Base-by-base conservation (phyloP, 2,113 vertebrate genomes). In the Dasyprocta punctata region DNA sequence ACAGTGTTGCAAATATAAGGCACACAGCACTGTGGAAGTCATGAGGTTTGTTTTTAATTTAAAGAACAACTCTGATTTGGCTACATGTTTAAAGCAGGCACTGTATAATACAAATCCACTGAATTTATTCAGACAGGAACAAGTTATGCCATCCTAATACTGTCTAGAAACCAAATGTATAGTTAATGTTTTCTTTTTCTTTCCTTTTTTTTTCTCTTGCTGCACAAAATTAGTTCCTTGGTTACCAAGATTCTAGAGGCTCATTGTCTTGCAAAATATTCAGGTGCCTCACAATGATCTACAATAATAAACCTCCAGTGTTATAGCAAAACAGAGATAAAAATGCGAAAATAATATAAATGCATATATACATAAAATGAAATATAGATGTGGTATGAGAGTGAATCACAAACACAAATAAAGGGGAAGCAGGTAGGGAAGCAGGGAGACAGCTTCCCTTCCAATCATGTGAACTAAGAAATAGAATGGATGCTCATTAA, bases 401-500 rank as follows among this genome's bases (percentile, higher is more conserved):
- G 49, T 4, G 77, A 98, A 93, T 97, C 94, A 95, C 26, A 92
- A 96, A 94, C 8, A 97, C 94, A 97, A 81, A 98, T 93, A 83
- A 98, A 95, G 90, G 94, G 3, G 96, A 65, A 11, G 41, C 89
- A 58, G 89, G 71, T 63, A 83, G 92, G 96, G 14, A 71, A 75
- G 94, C 88, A 75, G 77, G 92, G 84, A 89, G 84, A 86, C 33
- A 96, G 78, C 12, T 94, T 96, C 44, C 86, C 38, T 95, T 91
- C 61, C 94, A 97, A 88, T 67, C 90, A 14, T 28, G 67, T 63
- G 94, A 96, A 69, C 77, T 90, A 63, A 98, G 94, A 97, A 95
- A 97, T 30, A 98, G 94, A 97, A 96, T 61, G 97, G 96, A 95
- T 92, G 94, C 92, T 97, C 94, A 97, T 98, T 98, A 98, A 97